Evolutionary conservation across 2,888 invertebrate species (phyloP).

Genomic region (Gisinianus flammeolus): DNA sequence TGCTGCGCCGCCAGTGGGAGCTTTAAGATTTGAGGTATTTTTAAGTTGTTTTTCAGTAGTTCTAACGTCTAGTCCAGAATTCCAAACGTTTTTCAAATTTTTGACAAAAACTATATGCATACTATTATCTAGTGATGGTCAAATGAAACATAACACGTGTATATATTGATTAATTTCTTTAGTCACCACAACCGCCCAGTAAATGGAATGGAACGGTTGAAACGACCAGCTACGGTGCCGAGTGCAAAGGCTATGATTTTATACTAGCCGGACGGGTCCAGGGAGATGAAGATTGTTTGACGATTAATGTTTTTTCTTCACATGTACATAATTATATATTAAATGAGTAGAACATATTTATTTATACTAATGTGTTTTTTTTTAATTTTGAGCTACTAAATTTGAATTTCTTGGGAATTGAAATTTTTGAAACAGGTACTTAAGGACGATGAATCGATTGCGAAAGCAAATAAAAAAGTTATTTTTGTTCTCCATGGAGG

Average conservation of each 20-base stretch:
- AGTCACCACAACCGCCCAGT: neutral
- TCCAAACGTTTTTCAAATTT: too few species aligned
- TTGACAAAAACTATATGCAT: too few species aligned
- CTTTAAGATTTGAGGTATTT: too few species aligned
- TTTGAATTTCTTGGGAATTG: too few species aligned
- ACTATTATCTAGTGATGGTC: too few species aligned
- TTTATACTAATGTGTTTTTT: neutral
- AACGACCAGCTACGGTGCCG: neutral
- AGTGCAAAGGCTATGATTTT: conserved; percentile 5
- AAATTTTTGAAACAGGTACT: neutral
- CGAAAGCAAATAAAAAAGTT: neutral
- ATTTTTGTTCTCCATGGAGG: neutral
- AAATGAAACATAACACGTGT: too few species aligned
- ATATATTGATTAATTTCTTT: too few species aligned
- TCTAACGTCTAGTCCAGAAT: too few species aligned
- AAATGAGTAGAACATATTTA: neutral
- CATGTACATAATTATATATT: too few species aligned
- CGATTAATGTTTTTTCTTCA: neutral
- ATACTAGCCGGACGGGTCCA: neutral
- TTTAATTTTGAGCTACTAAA: too few species aligned
- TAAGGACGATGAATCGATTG: neutral
- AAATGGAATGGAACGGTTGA: neutral
- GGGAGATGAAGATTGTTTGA: conserved; percentile 2
- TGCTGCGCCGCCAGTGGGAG: too few species aligned
- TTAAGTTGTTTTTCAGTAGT: too few species aligned